Base-by-base conservation (phyloP, 2,797 vertebrate genomes). In the Anabas testudineus region DNA sequence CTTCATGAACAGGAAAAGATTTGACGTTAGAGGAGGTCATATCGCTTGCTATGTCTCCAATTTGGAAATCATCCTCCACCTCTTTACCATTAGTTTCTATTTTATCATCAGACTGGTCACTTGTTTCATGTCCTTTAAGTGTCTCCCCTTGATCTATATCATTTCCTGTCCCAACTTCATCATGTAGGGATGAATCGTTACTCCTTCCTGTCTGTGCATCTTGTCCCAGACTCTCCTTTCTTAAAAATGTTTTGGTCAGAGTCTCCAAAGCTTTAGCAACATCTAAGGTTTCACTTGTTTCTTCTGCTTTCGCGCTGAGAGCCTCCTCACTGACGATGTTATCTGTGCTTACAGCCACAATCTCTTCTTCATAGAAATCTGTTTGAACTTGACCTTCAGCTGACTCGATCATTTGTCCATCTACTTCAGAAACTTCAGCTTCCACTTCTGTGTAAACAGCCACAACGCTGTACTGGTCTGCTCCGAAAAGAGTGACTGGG, bases 361-460 rank as follows among this genome's bases (percentile, higher is more conserved):
- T 87, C 72, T 91, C 87, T 24, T 84, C 87, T 47, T 88, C 87
- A 3, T 88, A 89, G 49, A 84, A 66, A 24, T 83, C 82, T 0
- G 83, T 81, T 4, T 88, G 86, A 42, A 76, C 63, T 16, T 86
- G 87, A 36, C 85, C 81, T 37, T 86, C 84, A 0, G 76, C 22
- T 0, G 78, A 66, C 52, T 78, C 79, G 0, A 79, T 64, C 6
- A 78, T n/a, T n/a, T 86, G 82, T 18, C 68, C 81, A 1, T 65
- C 58, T 8, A 51, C 80, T 7, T 90, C 79, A 19, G 87, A 81
- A 0, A 52, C 78, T 72, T 71, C 80, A 0, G 92, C 89, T 63
- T 93, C 94, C 30, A 92, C 85, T 43, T 94, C 93, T 0, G 92
- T 88, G 83, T 93, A 95, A 47, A 94, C 84, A 0, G 94, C 89